Base-by-base conservation (phyloP, 2,113 vertebrate species). In the Platycercus adscitus region DNA sequence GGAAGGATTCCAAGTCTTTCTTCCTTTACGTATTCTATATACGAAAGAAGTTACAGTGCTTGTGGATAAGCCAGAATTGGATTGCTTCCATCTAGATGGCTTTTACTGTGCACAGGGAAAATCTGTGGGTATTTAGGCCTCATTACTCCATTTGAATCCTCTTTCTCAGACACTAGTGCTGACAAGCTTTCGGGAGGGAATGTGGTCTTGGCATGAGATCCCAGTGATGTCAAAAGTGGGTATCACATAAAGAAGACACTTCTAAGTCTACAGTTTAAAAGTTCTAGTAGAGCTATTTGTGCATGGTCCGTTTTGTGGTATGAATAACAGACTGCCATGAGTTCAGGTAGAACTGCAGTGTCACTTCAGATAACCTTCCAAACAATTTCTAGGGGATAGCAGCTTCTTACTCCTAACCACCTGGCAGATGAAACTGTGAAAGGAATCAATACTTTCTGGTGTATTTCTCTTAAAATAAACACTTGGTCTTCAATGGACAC, bases 1-100 rank as follows among this genome's bases (percentile, higher is more conserved):
- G 65, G 77, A 84, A 96, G 33, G 28, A 64, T 86, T 96, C 73
- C 92, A 95, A 94, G 41, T 49, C 68, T 43, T 87, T 58, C 37
- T 94, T 93, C 95, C 41, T 49, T 85, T 52, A 55, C 9, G 3
- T 43, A 37, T 71, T 81, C 25, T 44, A 71, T 25, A 65, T 60
- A 46, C 47, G 31, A 73, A 95, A 94, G 29, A 92, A 89, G 7
- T 52, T 60, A 61, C 0, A 52, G 23, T 61, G n/a, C 72, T 85
- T 95, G 19, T 66, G 44, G 65, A 69, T 64, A 78, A 75, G 37
- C 69, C 26, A 44, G 64, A 95, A 64, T 83, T 73, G 6, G 43
- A 92, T 25, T 53, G n/a, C 52, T 58, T 86, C 17, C 37, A 72
- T 47, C 23, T 55, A 61, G 43, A 87, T n/a, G 29, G 31, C 17